Percentiles rank a stretch among this genome's conserved stretches.
Conservation (phyloP, 2,888 invertebrate genomes). For the Dendrolimus houi region DNA sequence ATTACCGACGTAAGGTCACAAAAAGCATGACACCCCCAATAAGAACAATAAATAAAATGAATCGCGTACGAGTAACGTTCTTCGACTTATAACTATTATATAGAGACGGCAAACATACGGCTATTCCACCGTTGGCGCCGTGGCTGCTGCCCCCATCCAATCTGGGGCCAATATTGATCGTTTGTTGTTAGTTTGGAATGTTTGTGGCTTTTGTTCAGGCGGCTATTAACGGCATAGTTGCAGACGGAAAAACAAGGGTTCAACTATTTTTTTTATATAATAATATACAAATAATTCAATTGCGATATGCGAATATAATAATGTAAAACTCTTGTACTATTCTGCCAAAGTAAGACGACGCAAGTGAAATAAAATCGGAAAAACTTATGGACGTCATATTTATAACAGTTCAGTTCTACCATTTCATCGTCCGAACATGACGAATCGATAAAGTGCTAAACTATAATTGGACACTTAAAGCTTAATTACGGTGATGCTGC, state of each 20-base stretch:
- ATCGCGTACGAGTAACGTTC: neutral
- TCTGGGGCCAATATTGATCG: slow-evolving; percentile 13
- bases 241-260: neutral
- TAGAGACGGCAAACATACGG: neutral
- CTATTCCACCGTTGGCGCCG: neutral
- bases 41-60: neutral
- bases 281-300: neutral
- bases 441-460: slow-evolving; percentile 20
- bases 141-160: neutral
- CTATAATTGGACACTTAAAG: slow-evolving; percentile 33
- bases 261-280: neutral
- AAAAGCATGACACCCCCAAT: slow-evolving; percentile 1
- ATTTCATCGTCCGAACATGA: neutral
- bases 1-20: no score
- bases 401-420: neutral
- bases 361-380: neutral
- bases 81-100: neutral
- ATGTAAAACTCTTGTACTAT: neutral
- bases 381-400: neutral
- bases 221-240: slow-evolving; percentile 28
- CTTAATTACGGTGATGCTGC: slow-evolving; percentile 18
- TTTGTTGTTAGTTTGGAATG: slow-evolving; percentile 50
- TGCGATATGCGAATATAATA: neutral
- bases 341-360: neutral
- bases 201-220: slow-evolving; percentile 50